Conservation (phyloP, 1,140 invertebrate genomes). For the Sycophaga agraensis region DNA sequence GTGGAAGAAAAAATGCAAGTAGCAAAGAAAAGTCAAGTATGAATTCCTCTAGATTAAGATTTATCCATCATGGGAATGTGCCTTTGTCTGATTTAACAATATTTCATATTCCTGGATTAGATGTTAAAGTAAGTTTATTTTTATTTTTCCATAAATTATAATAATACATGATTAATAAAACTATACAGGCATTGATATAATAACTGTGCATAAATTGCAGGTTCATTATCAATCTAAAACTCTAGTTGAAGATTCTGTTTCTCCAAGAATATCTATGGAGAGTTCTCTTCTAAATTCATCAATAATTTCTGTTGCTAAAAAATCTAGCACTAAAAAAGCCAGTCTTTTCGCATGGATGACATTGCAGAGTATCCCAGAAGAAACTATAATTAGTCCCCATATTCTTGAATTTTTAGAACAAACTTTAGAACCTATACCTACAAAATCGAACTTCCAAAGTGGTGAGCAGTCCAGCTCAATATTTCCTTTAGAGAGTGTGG, state of each 20-base stretch:
- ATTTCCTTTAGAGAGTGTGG: slow-evolving; percentile 47
- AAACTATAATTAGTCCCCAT: slow-evolving; percentile 92
- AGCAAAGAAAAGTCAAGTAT: slow-evolving; percentile 56
- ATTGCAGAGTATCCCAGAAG: slow-evolving; percentile 92
- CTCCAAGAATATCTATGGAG: slow-evolving; percentile 43
- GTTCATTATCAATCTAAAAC: slow-evolving; percentile 87
- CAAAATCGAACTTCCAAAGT: slow-evolving; percentile 60
- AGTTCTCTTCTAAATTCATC: slow-evolving; percentile 41
- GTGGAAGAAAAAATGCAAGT: slow-evolving; percentile 53
- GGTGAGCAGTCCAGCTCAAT: slow-evolving; percentile 47
- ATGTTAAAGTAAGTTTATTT: slow-evolving; percentile 74
- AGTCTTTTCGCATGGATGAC: slow-evolving; percentile 95
- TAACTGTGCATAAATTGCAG: slow-evolving; percentile 54
- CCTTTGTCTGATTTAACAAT: slow-evolving; percentile 81
- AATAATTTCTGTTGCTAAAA: slow-evolving; percentile 49
- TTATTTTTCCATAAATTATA: background rate
- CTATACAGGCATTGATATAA: too few relatives aligned
- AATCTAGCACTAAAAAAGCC: slow-evolving; percentile 81
- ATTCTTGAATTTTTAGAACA: slow-evolving; percentile 94
- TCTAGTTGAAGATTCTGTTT: slow-evolving; percentile 63
- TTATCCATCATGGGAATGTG: slow-evolving; percentile 51
- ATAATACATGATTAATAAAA: too few relatives aligned
- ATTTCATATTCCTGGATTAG: slow-evolving; percentile 92
- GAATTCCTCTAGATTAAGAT: slow-evolving; percentile 54
- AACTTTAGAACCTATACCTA: slow-evolving; percentile 88